These are phyloP conservation scores for Actenoides lindsayi DNA, from an alignment of 2,113 vertebrate species.

Conservation along the genomic window DNA sequence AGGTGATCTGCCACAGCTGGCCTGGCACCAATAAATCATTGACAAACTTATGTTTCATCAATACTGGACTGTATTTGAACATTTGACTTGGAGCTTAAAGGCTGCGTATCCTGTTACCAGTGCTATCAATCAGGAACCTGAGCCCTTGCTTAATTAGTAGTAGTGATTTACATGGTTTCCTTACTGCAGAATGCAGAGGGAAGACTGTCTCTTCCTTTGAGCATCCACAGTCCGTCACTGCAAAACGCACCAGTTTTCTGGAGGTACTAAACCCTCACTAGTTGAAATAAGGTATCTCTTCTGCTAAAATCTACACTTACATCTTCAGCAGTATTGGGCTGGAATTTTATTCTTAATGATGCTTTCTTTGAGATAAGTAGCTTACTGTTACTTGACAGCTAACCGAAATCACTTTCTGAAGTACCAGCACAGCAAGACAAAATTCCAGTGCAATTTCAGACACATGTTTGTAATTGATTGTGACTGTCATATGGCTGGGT, in stretches of 20 bases:
- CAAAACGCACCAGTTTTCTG: background rate
- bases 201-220: background rate
- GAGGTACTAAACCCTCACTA: background rate
- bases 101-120: accelerated
- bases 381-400: background rate
- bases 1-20: background rate
- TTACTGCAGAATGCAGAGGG: background rate
- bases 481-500: background rate
- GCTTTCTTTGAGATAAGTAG: background rate
- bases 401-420: background rate
- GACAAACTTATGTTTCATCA: background rate
- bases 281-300: background rate
- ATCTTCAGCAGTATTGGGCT: background rate
- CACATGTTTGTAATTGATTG: background rate
- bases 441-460: background rate
- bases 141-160: background rate
- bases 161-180: background rate
- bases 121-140: background rate
- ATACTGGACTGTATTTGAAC: background rate
- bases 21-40: background rate
- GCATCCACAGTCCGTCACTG: background rate
- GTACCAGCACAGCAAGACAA: background rate
- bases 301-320: background rate
- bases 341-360: background rate
- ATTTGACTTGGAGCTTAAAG: background rate